Conservation (phyloP, 2,888 invertebrate genomes). For the Brachylomia viminalis region DNA sequence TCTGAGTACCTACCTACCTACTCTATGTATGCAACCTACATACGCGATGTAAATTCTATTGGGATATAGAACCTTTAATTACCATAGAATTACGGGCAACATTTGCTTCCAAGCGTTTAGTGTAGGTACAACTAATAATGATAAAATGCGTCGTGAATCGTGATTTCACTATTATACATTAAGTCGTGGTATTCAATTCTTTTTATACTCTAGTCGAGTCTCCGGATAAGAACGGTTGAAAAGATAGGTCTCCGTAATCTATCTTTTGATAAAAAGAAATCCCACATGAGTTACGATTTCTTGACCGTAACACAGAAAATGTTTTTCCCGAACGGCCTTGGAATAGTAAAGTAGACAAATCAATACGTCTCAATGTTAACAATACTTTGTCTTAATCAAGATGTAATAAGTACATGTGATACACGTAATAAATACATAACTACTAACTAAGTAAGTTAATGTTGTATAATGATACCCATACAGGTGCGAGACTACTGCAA, state of each 20-base stretch:
- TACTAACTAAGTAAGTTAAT: slow-evolving; percentile 16
- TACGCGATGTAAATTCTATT: slow-evolving; percentile 24
- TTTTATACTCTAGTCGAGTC: slow-evolving; percentile 3
- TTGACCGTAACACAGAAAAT: slow-evolving; percentile 1
- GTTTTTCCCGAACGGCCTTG: slow-evolving; percentile 30
- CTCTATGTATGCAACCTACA: slow-evolving; percentile 7
- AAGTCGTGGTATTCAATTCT: slow-evolving; percentile 14
- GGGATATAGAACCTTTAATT: slow-evolving; percentile 6
- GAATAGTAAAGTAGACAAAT: slow-evolving; percentile 43
- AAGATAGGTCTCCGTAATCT: too few species aligned
- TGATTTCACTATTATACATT: slow-evolving; percentile 41
- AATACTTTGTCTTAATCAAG: slow-evolving; percentile 28
- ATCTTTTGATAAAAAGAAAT: slow-evolving; percentile 1
- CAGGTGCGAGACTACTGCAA: slow-evolving; percentile 46
- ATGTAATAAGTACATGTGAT: slow-evolving; percentile 32
- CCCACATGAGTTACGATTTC: neutral
- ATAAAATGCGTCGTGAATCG: slow-evolving; percentile 31
- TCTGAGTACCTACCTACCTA: neutral
- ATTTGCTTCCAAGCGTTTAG: slow-evolving; percentile 32
- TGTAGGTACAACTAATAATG: slow-evolving; percentile 20
- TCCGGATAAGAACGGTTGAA: slow-evolving; percentile 2
- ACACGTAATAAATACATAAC: slow-evolving; percentile 35
- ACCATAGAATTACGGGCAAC: slow-evolving; percentile 30
- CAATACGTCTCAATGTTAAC: slow-evolving; percentile 32
- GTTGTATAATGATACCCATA: slow-evolving; percentile 32